Percentiles rank a stretch among this genome's conserved stretches.
phyloP scores from a whole-genome alignment of 2,113 vertebrate genomes.

The Vireo altiloquus region DNA sequence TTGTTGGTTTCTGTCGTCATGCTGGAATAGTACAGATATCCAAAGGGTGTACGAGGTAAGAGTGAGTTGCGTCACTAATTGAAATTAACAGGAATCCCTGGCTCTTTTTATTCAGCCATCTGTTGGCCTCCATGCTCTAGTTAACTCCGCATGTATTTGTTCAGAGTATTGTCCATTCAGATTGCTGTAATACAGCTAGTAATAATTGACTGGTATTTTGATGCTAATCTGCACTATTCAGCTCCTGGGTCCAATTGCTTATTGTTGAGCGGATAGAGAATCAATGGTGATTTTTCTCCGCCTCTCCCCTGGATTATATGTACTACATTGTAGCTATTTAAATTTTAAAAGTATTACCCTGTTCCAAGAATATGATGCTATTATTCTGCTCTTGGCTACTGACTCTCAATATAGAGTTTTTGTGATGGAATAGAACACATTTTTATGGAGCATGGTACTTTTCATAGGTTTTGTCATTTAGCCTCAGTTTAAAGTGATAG shows the following conservation, averaged over 20 bases:
- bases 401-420: not conserved
- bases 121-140: not conserved
- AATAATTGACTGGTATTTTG: constrained; percentile 49
- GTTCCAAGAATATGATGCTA: not conserved
- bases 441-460: not conserved
- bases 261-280: not conserved
- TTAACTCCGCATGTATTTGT: constrained; percentile 12
- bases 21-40: not conserved
- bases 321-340: not conserved
- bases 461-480: not conserved
- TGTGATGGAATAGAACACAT: not conserved
- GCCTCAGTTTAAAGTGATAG: not conserved
- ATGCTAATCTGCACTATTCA: constrained; percentile 32
- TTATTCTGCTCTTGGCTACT: not conserved
- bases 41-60: not conserved
- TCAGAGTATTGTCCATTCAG: not conserved
- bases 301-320: not conserved
- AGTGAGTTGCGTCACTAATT: not conserved
- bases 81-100: constrained; percentile 23
- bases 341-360: not conserved
- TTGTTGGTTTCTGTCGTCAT: not conserved
- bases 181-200: constrained; percentile 1
- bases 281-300: not conserved
- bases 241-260: not conserved
- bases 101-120: not conserved